A percentile compares a stretch with the other conserved stretches of the same genome.
These are phyloP conservation scores for mouse (Mus musculus) DNA, from an alignment of 2,113 vertebrate species.

Conservation along the genomic window DNA sequence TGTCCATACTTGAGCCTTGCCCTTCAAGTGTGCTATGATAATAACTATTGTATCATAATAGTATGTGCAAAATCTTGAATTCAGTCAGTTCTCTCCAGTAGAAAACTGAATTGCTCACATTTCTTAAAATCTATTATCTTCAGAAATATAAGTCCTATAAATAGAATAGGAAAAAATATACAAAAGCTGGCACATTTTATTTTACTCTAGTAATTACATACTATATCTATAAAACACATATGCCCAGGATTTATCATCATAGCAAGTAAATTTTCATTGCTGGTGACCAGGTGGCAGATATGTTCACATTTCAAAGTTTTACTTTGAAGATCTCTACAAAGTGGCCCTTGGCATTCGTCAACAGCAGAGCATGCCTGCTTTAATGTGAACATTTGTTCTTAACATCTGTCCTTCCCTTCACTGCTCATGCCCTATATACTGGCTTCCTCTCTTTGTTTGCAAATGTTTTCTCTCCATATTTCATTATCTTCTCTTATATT, in stretches of 20 bases:
- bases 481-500: not conserved
- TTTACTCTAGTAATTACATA: constrained; percentile 1
- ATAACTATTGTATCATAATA: not conserved
- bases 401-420: constrained; percentile 66
- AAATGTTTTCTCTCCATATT: constrained; percentile 41
- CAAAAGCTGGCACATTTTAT: not conserved
- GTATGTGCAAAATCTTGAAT: not conserved
- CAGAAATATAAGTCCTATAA: not conserved
- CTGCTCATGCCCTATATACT: not conserved
- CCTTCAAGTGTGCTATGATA: not conserved
- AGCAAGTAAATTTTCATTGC: constrained; percentile 43
- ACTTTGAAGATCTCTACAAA: constrained; percentile 63
- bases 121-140: not conserved
- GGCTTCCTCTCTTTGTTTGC: constrained; percentile 46
- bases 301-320: constrained; percentile 60
- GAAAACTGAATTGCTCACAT: not conserved
- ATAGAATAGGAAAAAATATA: not conserved
- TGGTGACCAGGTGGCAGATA: constrained; percentile 59
- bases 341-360: constrained; percentile 57
- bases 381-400: constrained; percentile 55
- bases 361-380: constrained; percentile 46
- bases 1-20: not conserved
- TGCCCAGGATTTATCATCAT: not conserved
- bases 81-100: not conserved
- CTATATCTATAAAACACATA: constrained; percentile 1